Percentiles rank a stretch among this genome's conserved stretches.
These are phyloP conservation scores for Empidonax alnorum DNA, from an alignment of 2,113 vertebrate species.

Conservation along the genomic window DNA sequence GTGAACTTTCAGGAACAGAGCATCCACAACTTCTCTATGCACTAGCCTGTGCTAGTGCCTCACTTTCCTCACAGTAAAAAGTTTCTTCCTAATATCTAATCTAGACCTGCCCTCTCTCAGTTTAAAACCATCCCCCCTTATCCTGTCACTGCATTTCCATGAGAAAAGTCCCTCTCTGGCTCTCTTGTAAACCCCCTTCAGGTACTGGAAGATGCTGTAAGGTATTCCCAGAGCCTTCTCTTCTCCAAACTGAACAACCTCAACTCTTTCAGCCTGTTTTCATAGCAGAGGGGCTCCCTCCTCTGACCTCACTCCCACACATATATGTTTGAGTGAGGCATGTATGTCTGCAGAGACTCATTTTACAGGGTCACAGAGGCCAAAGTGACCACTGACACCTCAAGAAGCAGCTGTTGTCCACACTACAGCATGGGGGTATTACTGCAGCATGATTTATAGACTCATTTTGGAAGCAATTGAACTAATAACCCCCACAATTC, in stretches of 20 bases:
- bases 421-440: not conserved
- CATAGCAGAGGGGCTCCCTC: not conserved
- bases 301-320: fast-evolving
- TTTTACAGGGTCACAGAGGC: not conserved
- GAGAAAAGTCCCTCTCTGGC: not conserved
- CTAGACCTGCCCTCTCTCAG: not conserved
- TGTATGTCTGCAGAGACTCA: not conserved
- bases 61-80: not conserved
- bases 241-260: not conserved
- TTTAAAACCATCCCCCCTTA: not conserved
- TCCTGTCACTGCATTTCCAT: not conserved
- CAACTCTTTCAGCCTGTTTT: not conserved
- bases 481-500: not conserved
- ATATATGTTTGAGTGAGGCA: not conserved
- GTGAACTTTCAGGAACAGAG: not conserved
- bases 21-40: not conserved
- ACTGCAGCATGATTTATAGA: not conserved
- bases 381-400: not conserved
- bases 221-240: not conserved
- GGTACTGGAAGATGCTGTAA: not conserved
- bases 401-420: not conserved
- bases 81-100: not conserved
- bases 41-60: not conserved
- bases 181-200: not conserved
- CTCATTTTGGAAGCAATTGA: not conserved